Conservation (phyloP, 2,888 invertebrate species). For the Rosalia funebris region DNA sequence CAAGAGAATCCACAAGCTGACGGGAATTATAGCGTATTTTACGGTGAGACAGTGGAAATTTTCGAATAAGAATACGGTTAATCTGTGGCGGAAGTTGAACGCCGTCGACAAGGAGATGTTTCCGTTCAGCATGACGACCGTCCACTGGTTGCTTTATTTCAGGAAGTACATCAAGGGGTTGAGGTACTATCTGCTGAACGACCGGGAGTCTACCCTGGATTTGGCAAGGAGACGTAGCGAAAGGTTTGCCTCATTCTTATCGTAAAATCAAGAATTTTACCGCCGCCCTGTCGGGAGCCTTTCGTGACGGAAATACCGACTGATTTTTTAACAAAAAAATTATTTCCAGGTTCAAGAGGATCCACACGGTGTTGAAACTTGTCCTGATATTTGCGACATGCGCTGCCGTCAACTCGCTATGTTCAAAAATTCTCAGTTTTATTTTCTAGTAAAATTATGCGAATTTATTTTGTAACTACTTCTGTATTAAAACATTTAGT, state of each 20-base stretch:
- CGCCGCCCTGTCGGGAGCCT: too few species aligned
- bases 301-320: too few species aligned
- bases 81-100: conserved; percentile 69
- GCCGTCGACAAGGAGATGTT: conserved; percentile 69
- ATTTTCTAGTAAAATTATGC: neutral
- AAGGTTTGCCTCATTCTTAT: too few species aligned
- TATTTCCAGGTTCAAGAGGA: neutral
- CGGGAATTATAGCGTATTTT: conserved; percentile 79
- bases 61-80: conserved; percentile 71
- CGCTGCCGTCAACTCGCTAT: neutral
- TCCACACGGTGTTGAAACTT: neutral
- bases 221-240: conserved; percentile 36
- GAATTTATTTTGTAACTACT: too few species aligned
- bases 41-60: conserved; percentile 78
- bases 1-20: conserved; percentile 81
- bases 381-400: neutral
- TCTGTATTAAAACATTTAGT: too few species aligned
- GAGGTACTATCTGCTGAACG: conserved; percentile 80
- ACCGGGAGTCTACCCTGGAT: conserved; percentile 72
- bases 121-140: conserved; percentile 75
- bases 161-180: conserved; percentile 78
- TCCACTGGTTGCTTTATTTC: conserved; percentile 80
- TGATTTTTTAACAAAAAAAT: too few species aligned
- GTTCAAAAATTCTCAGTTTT: neutral
- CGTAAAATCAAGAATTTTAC: too few species aligned